Evolutionary conservation across 53 echinoderm and acorn worm species (phyloP).

Genomic region (Henricia sp.): DNA sequence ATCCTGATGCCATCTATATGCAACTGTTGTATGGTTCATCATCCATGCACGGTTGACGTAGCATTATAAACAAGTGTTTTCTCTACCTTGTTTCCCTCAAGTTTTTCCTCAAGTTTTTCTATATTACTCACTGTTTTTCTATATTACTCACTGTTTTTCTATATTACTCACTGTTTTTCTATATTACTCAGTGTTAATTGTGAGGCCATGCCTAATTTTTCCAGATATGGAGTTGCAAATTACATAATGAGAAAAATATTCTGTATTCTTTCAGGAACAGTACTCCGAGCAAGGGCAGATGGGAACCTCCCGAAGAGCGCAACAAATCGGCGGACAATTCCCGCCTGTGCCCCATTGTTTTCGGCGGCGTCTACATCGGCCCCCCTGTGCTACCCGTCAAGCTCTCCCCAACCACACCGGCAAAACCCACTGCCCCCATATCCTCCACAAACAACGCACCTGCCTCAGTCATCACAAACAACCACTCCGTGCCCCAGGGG

Average conservation of each 20-base stretch:
- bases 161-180: no score
- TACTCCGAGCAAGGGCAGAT: constrained; percentile 44
- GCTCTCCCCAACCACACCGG: not conserved
- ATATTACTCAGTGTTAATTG: no score
- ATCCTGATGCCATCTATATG: no score
- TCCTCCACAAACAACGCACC: constrained; percentile 51
- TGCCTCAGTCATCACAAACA: constrained; percentile 23
- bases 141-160: no score
- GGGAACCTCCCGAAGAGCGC: constrained; percentile 47
- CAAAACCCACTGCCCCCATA: constrained; percentile 1
- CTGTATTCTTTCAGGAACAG: constrained; percentile 5
- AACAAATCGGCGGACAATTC: constrained; percentile 46
- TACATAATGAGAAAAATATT: not conserved
- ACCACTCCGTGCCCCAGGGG: constrained; percentile 29
- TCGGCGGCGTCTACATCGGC: constrained; percentile 87
- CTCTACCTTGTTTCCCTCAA: no score
- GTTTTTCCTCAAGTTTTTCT: no score
- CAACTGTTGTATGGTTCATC: no score
- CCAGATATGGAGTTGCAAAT: not conserved
- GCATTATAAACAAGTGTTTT: no score
- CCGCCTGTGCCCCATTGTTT: constrained; percentile 69
- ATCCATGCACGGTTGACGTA: no score
- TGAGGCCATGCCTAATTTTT: no score
- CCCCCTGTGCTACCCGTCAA: constrained; percentile 63
- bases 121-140: no score